Evolutionary conservation across 2,888 invertebrate genomes (phyloP).

Genomic region (Antheraea assamensis): DNA sequence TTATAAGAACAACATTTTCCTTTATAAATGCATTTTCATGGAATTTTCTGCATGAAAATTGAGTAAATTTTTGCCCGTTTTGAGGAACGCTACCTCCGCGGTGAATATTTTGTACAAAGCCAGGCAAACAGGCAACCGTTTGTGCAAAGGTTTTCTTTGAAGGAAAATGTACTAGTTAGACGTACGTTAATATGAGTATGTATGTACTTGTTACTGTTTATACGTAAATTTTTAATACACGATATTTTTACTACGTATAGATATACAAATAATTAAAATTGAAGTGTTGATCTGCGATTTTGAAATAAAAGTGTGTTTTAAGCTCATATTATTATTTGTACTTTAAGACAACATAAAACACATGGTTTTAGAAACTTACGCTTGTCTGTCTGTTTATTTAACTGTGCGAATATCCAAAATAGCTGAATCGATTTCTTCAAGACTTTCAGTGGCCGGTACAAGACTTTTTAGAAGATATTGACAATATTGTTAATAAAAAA

Average conservation of each 20-base stretch:
- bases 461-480: no score
- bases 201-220: not conserved
- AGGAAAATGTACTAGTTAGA: constrained; percentile 26
- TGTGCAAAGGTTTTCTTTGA: constrained; percentile 58
- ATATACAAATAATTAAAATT: not conserved
- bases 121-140: constrained; percentile 32
- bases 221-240: not conserved
- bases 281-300: not conserved
- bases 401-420: no score
- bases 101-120: constrained; percentile 50
- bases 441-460: no score
- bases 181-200: constrained; percentile 23
- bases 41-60: constrained; percentile 70
- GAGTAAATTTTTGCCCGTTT: constrained; percentile 63
- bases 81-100: constrained; percentile 40
- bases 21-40: constrained; percentile 70
- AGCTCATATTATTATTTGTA: no score
- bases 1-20: constrained; percentile 76
- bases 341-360: no score
- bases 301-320: not conserved
- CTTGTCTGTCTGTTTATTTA: no score
- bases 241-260: not conserved
- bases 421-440: no score
- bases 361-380: no score
- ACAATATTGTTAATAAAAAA: no score